Evolutionary conservation across 2,888 invertebrate species (phyloP).

Genomic region (Anthoptus insignis): DNA sequence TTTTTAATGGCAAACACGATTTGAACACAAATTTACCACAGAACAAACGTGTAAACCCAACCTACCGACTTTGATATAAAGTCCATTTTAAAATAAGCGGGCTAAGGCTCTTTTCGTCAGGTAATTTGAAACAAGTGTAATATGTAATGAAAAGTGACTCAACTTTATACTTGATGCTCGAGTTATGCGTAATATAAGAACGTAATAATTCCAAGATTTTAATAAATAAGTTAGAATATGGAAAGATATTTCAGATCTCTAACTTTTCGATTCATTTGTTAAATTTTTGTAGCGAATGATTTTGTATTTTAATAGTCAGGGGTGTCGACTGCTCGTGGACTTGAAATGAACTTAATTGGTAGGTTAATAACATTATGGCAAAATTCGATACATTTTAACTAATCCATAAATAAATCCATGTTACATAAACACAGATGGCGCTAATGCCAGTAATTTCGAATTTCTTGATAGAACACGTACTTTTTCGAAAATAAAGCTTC

Average conservation of each 20-base stretch:
- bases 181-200: conserved; percentile 20
- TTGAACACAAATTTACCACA: conserved; percentile 43
- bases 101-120: conserved; percentile 26
- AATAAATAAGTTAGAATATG: not conserved
- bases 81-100: not conserved
- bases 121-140: conserved; percentile 38
- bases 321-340: no score
- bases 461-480: no score
- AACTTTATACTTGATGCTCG: conserved; percentile 24
- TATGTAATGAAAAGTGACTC: conserved; percentile 35
- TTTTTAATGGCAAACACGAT: conserved; percentile 50
- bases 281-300: not conserved
- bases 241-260: not conserved
- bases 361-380: no score
- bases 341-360: no score
- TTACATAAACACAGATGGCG: no score
- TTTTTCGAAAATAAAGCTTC: no score
- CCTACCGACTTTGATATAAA: not conserved
- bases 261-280: not conserved
- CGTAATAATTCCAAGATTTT: conserved; percentile 2
- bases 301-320: not conserved
- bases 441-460: no score
- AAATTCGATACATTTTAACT: no score
- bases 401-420: no score
- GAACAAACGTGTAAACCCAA: conserved; percentile 5